These are phyloP conservation scores for Pristionchus mayeri DNA, from an alignment of 2,888 invertebrate species.

Conservation along the genomic window DNA sequence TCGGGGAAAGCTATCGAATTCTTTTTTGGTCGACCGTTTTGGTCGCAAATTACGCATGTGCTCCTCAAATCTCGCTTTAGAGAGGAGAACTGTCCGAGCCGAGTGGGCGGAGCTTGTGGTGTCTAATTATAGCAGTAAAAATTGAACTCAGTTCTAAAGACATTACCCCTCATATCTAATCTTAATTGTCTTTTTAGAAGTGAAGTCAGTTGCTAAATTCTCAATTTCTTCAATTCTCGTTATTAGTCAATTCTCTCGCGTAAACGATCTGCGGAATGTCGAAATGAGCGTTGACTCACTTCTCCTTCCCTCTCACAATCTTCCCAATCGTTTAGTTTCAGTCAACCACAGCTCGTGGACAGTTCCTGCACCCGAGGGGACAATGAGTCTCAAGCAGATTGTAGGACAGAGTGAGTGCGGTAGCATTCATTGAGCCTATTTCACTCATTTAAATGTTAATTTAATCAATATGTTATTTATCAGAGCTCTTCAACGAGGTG, in stretches of 20 bases:
- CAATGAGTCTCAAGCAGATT: conserved; percentile 74
- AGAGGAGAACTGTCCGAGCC: too few relatives aligned
- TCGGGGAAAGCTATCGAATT: too few relatives aligned
- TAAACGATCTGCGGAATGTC: conserved; percentile 4
- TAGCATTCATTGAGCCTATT: not conserved
- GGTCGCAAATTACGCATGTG: too few relatives aligned
- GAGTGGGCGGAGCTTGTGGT: too few relatives aligned
- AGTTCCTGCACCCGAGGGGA: not conserved
- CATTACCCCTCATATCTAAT: too few relatives aligned
- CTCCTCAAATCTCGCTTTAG: too few relatives aligned
- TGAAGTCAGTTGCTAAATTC: too few relatives aligned
- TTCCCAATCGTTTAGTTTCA: not conserved
- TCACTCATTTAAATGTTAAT: too few relatives aligned
- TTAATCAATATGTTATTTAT: conserved; percentile 54
- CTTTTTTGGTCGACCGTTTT: too few relatives aligned
- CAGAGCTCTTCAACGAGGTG: conserved; percentile 99
- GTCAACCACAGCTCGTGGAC: not conserved
- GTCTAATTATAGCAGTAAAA: too few relatives aligned
- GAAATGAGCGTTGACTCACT: not conserved
- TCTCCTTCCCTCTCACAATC: not conserved
- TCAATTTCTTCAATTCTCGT: not conserved
- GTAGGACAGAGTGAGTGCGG: conserved; percentile 73
- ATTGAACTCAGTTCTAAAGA: too few relatives aligned
- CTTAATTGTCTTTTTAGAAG: too few relatives aligned
- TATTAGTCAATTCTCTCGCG: not conserved